phyloP scores from a whole-genome alignment of 2,797 vertebrate species.

The Sebastes trivittatus region DNA sequence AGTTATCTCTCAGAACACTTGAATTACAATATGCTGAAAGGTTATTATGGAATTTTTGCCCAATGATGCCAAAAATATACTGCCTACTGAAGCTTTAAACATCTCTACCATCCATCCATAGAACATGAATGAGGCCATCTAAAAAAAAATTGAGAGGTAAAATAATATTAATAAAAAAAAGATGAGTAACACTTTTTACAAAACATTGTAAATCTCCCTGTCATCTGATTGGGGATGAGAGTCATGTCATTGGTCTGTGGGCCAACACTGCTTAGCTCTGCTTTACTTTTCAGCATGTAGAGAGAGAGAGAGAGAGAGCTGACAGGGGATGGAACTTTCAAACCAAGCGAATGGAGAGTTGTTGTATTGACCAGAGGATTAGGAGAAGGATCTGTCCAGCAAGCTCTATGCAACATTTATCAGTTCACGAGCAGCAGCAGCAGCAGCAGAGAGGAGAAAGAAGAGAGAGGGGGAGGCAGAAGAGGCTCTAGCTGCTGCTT shows the following conservation, averaged over 20 bases:
- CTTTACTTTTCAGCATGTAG: slow-evolving; percentile 31
- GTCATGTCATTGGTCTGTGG: neutral
- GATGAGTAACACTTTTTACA: neutral
- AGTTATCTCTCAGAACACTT: too few species aligned
- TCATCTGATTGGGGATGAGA: neutral
- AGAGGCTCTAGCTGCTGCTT: slow-evolving; percentile 5
- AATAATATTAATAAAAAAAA: neutral
- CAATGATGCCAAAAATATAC: too few species aligned
- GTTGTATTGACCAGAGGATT: slow-evolving; percentile 59
- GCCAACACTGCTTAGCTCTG: neutral
- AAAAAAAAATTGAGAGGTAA: neutral
- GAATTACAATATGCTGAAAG: too few species aligned
- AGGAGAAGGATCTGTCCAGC: slow-evolving; percentile 55
- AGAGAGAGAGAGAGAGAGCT: neutral
- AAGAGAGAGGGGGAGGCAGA: neutral
- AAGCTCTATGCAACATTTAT: slow-evolving; percentile 65
- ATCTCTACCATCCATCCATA: neutral
- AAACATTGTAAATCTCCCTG: neutral
- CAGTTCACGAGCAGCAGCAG: slow-evolving; percentile 55
- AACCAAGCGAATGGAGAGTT: slow-evolving; percentile 38
- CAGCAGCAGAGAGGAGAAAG: slow-evolving; percentile 40
- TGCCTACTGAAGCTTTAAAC: too few species aligned
- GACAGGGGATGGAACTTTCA: slow-evolving; percentile 35
- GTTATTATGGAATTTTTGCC: too few species aligned
- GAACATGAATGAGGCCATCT: neutral